These are phyloP conservation scores for Palythoa heliodiscus DNA, from an alignment of 92 coral and sea anemone species.

Conservation along the genomic window DNA sequence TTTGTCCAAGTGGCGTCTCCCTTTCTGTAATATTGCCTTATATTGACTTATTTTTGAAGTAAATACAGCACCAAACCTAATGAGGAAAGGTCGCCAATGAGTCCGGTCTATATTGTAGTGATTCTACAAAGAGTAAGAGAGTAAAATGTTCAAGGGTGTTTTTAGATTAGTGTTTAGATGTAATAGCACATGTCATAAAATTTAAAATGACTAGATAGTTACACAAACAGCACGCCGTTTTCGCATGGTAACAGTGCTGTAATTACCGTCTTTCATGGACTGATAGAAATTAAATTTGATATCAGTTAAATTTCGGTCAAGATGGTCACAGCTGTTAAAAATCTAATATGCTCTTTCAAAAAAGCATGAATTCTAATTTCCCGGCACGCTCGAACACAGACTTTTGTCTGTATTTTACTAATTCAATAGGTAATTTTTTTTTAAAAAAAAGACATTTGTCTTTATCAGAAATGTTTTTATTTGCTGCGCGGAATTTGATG, in stretches of 20 bases:
- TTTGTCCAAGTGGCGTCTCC: slow-evolving; percentile 24
- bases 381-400: background rate
- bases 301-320: slow-evolving; percentile 69
- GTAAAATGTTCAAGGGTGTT: slow-evolving; percentile 5
- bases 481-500: background rate
- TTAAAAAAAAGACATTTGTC: background rate
- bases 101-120: background rate
- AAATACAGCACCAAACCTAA: background rate
- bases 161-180: slow-evolving; percentile 5
- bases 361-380: slow-evolving; percentile 22
- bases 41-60: background rate
- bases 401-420: background rate
- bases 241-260: slow-evolving; percentile 57
- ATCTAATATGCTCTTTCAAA: slow-evolving; percentile 5
- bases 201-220: slow-evolving; percentile 6
- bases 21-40: background rate
- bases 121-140: background rate
- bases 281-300: slow-evolving; percentile 76
- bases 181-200: slow-evolving; percentile 28
- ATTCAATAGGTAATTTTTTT: background rate
- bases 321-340: slow-evolving; percentile 77
- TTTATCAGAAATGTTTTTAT: background rate
- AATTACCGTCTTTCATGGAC: slow-evolving; percentile 60
- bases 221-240: slow-evolving; percentile 66
- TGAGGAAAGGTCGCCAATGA: background rate